phyloP scores from a whole-genome alignment of 2,113 vertebrate species.

The Cyanoramphus novaezelandiae region DNA sequence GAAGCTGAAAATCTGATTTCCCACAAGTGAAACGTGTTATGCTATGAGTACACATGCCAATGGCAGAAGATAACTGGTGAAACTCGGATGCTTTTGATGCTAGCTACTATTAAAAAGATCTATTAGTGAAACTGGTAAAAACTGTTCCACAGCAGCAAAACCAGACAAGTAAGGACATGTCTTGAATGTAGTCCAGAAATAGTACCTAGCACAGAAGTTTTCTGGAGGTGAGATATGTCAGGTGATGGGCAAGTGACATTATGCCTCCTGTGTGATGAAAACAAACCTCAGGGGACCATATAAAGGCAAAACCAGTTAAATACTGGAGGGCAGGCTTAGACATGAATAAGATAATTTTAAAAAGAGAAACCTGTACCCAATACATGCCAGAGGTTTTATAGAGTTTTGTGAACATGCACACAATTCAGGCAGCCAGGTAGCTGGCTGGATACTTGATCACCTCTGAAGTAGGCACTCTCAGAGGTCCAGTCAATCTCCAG shows the following conservation, averaged over 20 bases:
- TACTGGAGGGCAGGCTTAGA: not conserved
- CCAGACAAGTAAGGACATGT: not conserved
- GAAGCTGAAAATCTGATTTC: not conserved
- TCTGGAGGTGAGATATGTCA: not conserved
- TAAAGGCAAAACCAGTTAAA: not conserved
- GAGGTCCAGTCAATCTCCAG: not conserved
- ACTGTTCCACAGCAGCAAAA: not conserved
- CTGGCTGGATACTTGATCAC: not conserved
- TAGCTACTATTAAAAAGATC: not conserved
- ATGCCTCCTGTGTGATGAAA: not conserved
- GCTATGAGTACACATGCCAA: accelerated
- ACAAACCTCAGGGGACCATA: not conserved
- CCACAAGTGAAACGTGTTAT: not conserved
- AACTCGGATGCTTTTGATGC: not conserved
- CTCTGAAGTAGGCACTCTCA: not conserved
- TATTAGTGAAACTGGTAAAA: not conserved
- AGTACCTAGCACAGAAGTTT: not conserved
- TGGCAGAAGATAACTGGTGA: not conserved
- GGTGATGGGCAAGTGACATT: not conserved
- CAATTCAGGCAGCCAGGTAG: not conserved
- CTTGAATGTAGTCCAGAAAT: not conserved
- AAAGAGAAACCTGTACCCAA: not conserved
- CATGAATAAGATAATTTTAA: not conserved
- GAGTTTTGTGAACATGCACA: not conserved
- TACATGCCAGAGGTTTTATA: not conserved